Conservation (phyloP, 2,113 vertebrate species). For the Stercorarius parasiticus region DNA sequence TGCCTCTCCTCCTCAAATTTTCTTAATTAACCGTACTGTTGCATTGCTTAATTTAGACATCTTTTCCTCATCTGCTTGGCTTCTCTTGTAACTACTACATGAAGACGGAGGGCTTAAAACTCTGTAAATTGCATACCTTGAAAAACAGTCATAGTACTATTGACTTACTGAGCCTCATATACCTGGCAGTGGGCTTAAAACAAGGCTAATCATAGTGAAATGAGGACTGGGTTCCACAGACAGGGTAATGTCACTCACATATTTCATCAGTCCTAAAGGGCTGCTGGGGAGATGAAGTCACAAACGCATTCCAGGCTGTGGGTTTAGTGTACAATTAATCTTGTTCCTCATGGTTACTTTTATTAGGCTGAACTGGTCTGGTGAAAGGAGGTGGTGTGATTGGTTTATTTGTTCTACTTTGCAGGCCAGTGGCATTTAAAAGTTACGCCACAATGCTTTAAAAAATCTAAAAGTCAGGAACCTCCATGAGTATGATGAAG, state of each 20-base stretch:
- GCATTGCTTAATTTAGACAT: background rate
- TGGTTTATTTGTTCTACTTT: constrained; percentile 5
- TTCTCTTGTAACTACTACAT: background rate
- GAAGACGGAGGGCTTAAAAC: background rate
- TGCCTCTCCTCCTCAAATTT: background rate
- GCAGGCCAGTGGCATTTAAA: background rate
- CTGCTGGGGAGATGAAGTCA: background rate
- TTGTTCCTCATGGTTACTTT: background rate
- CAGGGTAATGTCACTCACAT: background rate
- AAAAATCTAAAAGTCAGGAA: background rate
- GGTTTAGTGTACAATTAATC: constrained; percentile 2
- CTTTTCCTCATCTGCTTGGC: background rate
- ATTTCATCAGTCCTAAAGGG: background rate
- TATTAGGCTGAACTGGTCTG: background rate
- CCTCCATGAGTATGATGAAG: background rate
- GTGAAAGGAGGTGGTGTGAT: background rate
- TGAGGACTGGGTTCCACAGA: background rate
- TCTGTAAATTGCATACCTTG: background rate
- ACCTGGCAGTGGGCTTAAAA: background rate
- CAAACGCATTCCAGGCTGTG: background rate
- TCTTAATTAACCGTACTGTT: background rate
- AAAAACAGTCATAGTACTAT: background rate
- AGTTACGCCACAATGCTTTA: background rate
- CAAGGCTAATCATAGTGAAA: background rate
- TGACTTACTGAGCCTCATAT: background rate